Evolutionary conservation across 2,888 invertebrate genomes (phyloP).

Genomic region (Habroteleia sp.): DNA sequence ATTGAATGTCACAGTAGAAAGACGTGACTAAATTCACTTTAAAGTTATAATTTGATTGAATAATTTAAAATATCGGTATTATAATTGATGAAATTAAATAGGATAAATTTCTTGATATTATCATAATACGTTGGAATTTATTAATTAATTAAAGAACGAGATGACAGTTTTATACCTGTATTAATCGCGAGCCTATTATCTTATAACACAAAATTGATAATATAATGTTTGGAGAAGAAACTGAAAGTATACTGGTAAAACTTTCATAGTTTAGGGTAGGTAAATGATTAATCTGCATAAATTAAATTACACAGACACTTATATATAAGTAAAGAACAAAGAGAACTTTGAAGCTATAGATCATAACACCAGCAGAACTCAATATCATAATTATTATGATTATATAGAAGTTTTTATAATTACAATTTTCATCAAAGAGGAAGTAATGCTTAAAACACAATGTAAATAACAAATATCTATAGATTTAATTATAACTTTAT

Average conservation of each 20-base stretch:
- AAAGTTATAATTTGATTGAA: no score
- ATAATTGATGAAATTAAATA: no score
- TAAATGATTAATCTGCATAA: slow-evolving; percentile 18
- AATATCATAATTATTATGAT: not conserved
- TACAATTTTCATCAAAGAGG: no score
- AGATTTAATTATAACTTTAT: no score
- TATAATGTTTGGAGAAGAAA: not conserved
- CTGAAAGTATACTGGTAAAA: slow-evolving; percentile 11
- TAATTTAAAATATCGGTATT: no score
- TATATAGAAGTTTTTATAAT: no score
- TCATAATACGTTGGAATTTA: not conserved
- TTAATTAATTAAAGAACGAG: not conserved
- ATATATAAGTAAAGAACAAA: slow-evolving; percentile 11
- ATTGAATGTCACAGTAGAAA: no score
- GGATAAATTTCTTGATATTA: no score
- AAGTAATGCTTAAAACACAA: no score
- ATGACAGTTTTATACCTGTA: not conserved
- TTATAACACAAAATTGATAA: slow-evolving; percentile 10
- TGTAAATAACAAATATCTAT: no score
- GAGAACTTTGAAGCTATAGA: slow-evolving; percentile 19
- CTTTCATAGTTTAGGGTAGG: not conserved
- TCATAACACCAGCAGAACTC: slow-evolving; percentile 6
- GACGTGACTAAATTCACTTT: no score
- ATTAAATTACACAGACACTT: slow-evolving; percentile 26
- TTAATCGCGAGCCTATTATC: not conserved